These are phyloP conservation scores for Echeneis naucrates DNA, from an alignment of 2,797 vertebrate species.

Conservation along the genomic window DNA sequence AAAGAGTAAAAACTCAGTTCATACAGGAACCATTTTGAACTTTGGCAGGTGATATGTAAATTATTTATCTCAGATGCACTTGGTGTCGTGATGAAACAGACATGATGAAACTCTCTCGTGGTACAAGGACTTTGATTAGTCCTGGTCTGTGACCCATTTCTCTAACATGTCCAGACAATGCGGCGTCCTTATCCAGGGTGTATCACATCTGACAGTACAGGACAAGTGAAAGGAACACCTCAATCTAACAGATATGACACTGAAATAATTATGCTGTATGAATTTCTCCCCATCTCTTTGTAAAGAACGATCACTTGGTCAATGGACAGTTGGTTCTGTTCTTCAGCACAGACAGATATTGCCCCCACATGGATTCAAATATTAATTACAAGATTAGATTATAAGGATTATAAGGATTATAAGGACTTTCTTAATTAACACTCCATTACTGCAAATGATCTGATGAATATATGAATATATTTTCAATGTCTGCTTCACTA, in stretches of 20 bases:
- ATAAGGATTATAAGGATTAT: too few species aligned
- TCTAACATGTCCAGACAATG: conserved; percentile 37
- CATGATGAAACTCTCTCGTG: conserved; percentile 22
- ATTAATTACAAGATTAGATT: too few species aligned
- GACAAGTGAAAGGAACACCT: conserved; percentile 21
- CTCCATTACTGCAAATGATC: too few species aligned
- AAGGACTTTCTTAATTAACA: too few species aligned
- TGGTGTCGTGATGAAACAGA: not conserved
- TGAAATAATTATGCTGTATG: not conserved
- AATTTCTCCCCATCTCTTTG: not conserved
- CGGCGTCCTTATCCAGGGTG: not conserved
- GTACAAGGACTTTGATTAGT: conserved; percentile 66
- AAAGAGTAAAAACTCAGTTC: too few species aligned
- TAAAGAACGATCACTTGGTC: too few species aligned
- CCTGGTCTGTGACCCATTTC: conserved; percentile 40
- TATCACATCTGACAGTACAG: conserved; percentile 25
- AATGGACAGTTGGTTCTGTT: too few species aligned
- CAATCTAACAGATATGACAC: conserved; percentile 2
- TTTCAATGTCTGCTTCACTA: too few species aligned
- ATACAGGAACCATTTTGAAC: not conserved
- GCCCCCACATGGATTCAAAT: too few species aligned
- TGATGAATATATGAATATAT: too few species aligned
- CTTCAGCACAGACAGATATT: too few species aligned
- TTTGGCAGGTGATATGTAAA: not conserved
- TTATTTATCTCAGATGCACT: conserved; percentile 23